A percentile compares a stretch with the other conserved stretches of the same genome.
These are phyloP conservation scores for Crotalus tigris DNA, from an alignment of 2,113 vertebrate species.

Conservation along the genomic window DNA sequence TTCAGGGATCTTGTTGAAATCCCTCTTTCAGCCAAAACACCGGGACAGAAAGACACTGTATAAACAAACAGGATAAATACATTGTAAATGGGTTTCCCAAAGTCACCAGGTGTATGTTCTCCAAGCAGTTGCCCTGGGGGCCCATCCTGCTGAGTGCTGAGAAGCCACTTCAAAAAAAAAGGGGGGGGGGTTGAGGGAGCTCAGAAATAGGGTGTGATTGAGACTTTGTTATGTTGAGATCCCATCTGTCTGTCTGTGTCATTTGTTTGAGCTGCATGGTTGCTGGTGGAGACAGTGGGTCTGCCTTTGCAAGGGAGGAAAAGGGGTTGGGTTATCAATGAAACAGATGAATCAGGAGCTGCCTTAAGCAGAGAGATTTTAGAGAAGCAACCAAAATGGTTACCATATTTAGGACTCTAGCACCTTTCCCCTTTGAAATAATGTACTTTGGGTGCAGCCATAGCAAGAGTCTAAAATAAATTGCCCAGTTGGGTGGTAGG, in stretches of 20 bases:
- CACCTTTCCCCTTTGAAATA: neutral
- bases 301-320: slow-evolving; percentile 46
- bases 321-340: slow-evolving; percentile 34
- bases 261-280: slow-evolving; percentile 52
- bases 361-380: slow-evolving; percentile 17
- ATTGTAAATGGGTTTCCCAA: slow-evolving; percentile 14
- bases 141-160: neutral
- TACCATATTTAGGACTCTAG: neutral
- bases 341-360: slow-evolving; percentile 28
- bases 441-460: neutral
- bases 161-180: neutral
- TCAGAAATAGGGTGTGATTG: neutral
- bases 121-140: neutral
- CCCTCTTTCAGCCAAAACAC: slow-evolving; percentile 16
- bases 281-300: slow-evolving; percentile 48
- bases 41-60: slow-evolving; percentile 1
- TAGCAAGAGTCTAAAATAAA: neutral
- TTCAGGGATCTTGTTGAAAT: slow-evolving; percentile 18
- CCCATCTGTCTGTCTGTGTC: slow-evolving; percentile 17
- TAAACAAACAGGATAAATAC: slow-evolving; percentile 16
- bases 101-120: slow-evolving; percentile 22
- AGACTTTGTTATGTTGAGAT: slow-evolving; percentile 6
- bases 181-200: neutral
- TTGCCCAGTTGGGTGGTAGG: neutral
- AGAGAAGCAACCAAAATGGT: slow-evolving; percentile 38